Evolutionary conservation across 2,113 vertebrate species (phyloP), one percentile per base, ranked within the genome.

Genomic region (Pleuronectes platessa): DNA sequence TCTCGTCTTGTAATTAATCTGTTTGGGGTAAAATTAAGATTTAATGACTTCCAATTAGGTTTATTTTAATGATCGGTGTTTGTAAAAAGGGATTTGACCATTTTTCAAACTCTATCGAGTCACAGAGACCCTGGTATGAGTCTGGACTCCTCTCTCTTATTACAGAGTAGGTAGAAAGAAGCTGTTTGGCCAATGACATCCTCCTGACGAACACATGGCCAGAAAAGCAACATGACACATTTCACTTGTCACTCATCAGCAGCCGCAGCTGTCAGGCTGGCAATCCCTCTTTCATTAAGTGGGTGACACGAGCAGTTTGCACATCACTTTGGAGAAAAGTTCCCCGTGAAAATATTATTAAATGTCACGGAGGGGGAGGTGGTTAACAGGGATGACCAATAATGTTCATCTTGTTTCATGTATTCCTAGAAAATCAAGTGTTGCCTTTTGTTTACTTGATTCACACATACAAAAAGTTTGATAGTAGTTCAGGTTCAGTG

Each of bases 181-280:
- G 85, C 83, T 69, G 86, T 91, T 89, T 82, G 80, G 78, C 76
- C 87, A 81, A 76, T 82, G 81, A 88, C 85, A 74, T 70, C 67
- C 56, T 71, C 78, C 79, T 81, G 88, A 87, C 87, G 91, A 91
- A 89, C 91, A 92, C 86, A 88, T 85, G 69, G 70, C 83, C 59
- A 82, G 49, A 53, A 76, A 86, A 90, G 81, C 66, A 78, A 87
- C 84, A 88, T 81, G 86, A 89, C 90, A 88, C 89, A 88, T 93
- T 83, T 92, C 82, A 83, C 83, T 87, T 92, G 93, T 93, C 94
- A 82, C 85, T 88, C 92, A 92, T 93, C 93, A 79, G 84, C 88
- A 80, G 84, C 67, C 67, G 64, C 83, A 81, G 85, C 80, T 84
- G 90, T 82, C 92, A 88, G 88, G 31, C 69, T 77, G 66, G 74